Percentiles rank a stretch among this genome's conserved stretches.
These are phyloP conservation scores for Drymodes brunneopygia DNA, from an alignment of 2,113 vertebrate genomes.

Conservation along the genomic window DNA sequence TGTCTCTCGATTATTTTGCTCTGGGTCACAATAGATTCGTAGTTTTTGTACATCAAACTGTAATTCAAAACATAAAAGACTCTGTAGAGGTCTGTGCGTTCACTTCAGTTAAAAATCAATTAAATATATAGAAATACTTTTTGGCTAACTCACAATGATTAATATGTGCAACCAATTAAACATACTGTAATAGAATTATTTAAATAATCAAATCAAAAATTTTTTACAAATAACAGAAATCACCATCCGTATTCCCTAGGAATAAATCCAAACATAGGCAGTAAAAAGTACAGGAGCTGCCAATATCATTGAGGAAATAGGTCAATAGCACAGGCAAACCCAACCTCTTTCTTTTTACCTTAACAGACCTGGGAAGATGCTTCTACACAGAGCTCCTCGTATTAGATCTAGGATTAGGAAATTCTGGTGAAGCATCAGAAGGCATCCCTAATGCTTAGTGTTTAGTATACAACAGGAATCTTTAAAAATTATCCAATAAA, in stretches of 20 bases:
- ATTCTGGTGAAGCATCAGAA: not conserved
- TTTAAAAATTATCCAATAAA: not conserved
- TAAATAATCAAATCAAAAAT: not conserved
- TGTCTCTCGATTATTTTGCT: conserved; percentile 91
- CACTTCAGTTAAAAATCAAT: not conserved
- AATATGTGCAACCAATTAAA: not conserved
- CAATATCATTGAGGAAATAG: not conserved
- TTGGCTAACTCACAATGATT: not conserved
- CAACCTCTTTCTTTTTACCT: not conserved
- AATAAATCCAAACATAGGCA: not conserved
- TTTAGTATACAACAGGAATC: not conserved
- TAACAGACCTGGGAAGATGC: not conserved
- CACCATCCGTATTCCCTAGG: not conserved
- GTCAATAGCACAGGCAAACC: not conserved
- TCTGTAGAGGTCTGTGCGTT: not conserved
- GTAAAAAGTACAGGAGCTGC: not conserved
- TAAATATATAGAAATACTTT: not conserved
- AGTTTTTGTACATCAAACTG: conserved; percentile 97
- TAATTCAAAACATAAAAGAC: conserved; percentile 16
- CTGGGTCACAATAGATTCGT: conserved; percentile 95
- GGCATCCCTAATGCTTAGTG: not conserved
- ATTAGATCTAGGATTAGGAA: not conserved
- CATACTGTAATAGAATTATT: not conserved
- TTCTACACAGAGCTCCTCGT: not conserved
- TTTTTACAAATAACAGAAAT: not conserved